Evolutionary conservation across 1,140 invertebrate genomes (phyloP).

Genomic region (Phocides pigmalion): DNA sequence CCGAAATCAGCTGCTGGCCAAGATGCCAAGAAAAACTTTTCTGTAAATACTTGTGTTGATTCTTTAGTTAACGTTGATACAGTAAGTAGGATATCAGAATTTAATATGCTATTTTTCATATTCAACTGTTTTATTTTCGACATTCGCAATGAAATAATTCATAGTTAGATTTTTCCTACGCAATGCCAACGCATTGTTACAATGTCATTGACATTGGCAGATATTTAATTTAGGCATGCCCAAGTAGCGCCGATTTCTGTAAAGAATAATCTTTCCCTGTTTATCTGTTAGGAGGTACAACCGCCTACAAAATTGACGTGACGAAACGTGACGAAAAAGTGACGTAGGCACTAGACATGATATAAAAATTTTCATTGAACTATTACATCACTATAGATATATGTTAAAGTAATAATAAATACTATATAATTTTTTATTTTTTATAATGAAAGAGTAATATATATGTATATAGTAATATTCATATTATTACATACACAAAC

Average conservation of each 20-base stretch:
- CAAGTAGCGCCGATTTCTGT: neutral
- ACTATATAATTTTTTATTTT: too few species aligned
- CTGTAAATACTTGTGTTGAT: slow-evolving; percentile 18
- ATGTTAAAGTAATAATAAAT: too few species aligned
- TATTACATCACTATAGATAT: too few species aligned
- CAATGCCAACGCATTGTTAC: neutral
- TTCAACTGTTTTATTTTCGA: neutral
- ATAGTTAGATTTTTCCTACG: neutral
- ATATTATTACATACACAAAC: too few species aligned
- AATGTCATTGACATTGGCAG: slow-evolving; percentile 21
- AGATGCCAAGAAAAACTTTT: slow-evolving; percentile 47
- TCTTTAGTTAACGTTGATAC: neutral
- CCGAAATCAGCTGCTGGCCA: slow-evolving; percentile 73
- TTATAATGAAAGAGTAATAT: too few species aligned
- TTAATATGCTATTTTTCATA: neutral
- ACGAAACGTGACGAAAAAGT: too few species aligned
- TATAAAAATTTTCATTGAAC: too few species aligned
- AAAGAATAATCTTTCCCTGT: too few species aligned
- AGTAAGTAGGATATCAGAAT: neutral
- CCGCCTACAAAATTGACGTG: too few species aligned
- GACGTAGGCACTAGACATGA: too few species aligned
- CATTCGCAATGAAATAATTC: neutral
- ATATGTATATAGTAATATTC: too few species aligned
- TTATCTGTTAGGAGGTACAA: too few species aligned
- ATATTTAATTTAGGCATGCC: neutral